Base-by-base conservation (phyloP, 2,888 invertebrate species). In the Myopa tessellatipennis region DNA sequence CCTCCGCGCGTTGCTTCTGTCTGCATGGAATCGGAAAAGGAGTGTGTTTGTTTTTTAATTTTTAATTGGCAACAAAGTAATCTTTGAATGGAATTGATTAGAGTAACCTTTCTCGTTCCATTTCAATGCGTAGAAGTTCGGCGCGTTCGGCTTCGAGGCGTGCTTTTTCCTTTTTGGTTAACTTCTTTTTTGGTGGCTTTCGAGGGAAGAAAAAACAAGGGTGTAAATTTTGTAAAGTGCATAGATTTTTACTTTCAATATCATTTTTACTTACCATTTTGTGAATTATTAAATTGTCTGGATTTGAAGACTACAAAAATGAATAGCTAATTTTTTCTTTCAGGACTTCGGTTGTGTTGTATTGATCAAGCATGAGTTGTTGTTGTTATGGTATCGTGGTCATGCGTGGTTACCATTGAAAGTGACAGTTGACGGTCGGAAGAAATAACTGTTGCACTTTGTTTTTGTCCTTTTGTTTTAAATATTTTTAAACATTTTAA, bases 151-250 rank as follows among this genome's bases (percentile, higher is more conserved):
- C 89, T 82, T 90, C 90, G 6, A 90, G 80, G 7, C 87, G 86
- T 0, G 88, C 88, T 83, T 88, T 89, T 78, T 90, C 90, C 82
- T 90, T 90, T 82, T 90, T 90, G 3, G 89, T 87, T 6, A 90
- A 83, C 82, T 90, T 90, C 84, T 90, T 90, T 80, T 90, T 90
- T 6, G 87, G 86, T 14, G 88, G 87, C 89, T 89, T 72, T 67
- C 80, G 78, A 77, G n/a, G 58, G 5, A 38, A 18, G 18, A 16
- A 34, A 8, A 67, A 67, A 50, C 26, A 8, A 40, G 45, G 8
- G 16, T 38, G n/a, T 7, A 73, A 73, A 7, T 38, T 60, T 34
- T 45, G 3, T 40, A 40, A 16, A 60, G 18, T 63, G 8, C 18
- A 16, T 18, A n/a, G 4, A 16, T 60, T 52, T 26, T 69, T 8